Evolutionary conservation across 2,113 vertebrate genomes (phyloP), one percentile per base, ranked within the genome.

Genomic region (Alaudala cheleensis): DNA sequence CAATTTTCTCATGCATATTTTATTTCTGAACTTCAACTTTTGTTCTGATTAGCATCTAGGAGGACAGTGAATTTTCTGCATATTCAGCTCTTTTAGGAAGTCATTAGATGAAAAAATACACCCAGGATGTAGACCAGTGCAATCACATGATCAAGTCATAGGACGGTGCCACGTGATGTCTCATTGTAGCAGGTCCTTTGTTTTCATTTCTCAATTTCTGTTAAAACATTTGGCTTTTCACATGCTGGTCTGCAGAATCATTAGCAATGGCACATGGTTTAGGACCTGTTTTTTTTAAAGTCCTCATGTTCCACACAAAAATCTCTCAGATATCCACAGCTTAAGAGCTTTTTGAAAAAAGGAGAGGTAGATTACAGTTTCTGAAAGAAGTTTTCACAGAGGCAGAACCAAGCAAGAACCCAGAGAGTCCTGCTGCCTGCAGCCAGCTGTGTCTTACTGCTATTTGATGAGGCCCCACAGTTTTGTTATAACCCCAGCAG

Each of bases 11-110:
- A 77, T 79, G 73, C n/a, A 11, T 62, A 90, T 82, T 92, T 94
- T 70, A 56, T 61, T 82, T 89, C 64, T 74, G 44, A 88, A 70
- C n/a, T 88, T 93, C 6, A 44, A 6, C 39, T 77, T 96, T 71
- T 57, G 58, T 62, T 66, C 53, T 72, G 34, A 85, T 91, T 90
- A 93, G 25, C 26, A 39, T 34, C 66, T 78, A 42, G 44, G 76
- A 44, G 47, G 65, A 86, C 61, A 81, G 47, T 34, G 49, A 47
- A 70, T 95, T 53, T 95, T 93, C 64, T 94, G 56, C 70, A 93
- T 33, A 87, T 20, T 85, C 70, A 71, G 6, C 56, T 78, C 47
- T 66, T 87, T n/a, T 77, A 90, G 39, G 44, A 92, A 92, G 22
- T 62, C 53, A 92, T 73, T 53, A 88, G 44, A 70, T 57, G 17